These are phyloP conservation scores for Meda fulgida DNA, from an alignment of 2,797 vertebrate species.

Conservation along the genomic window DNA sequence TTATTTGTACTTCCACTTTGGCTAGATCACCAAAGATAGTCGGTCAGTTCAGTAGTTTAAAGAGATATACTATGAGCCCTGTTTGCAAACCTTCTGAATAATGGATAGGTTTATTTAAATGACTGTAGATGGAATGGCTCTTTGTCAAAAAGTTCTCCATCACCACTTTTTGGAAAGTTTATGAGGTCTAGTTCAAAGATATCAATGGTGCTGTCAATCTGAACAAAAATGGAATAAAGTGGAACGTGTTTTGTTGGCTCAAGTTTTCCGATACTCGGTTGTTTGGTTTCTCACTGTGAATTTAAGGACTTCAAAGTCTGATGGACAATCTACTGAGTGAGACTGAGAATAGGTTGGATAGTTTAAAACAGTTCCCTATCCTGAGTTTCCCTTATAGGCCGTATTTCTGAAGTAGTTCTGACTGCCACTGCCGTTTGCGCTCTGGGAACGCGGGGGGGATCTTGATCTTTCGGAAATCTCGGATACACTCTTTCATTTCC, in stretches of 20 bases:
- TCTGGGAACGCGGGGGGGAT: constrained; percentile 88
- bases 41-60: constrained; percentile 13
- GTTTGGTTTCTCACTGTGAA: constrained; percentile 19
- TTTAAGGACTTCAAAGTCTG: not conserved
- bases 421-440: constrained; percentile 88
- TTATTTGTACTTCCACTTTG: not conserved
- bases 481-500: constrained; percentile 90
- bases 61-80: not conserved
- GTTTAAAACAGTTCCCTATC: constrained; percentile 1
- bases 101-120: not conserved
- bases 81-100: not conserved
- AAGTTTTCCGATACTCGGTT: not conserved
- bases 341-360: not conserved
- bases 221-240: not conserved
- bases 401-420: constrained; percentile 88
- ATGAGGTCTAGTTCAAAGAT: not conserved
- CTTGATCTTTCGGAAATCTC: constrained; percentile 89
- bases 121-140: constrained; percentile 5
- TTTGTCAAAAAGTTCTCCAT: not conserved
- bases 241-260: not conserved
- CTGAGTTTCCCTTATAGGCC: constrained; percentile 75
- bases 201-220: not conserved
- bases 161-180: not conserved
- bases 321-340: not conserved
- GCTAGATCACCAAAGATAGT: constrained; percentile 11